These are phyloP conservation scores for Notiomystis cincta DNA, from an alignment of 2,113 vertebrate genomes.

Conservation along the genomic window DNA sequence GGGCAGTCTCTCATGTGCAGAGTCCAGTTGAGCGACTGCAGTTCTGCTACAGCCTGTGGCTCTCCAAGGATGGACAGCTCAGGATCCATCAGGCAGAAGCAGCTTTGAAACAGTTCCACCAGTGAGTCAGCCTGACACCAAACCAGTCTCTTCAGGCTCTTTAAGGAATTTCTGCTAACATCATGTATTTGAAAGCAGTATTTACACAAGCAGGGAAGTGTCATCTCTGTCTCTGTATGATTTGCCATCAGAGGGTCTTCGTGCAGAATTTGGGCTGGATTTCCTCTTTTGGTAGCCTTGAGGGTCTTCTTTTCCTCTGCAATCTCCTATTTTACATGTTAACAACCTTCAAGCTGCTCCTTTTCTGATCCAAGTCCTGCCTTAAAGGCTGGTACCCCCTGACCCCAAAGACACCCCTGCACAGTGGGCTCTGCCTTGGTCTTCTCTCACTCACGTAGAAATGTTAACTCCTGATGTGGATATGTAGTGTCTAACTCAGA, in stretches of 20 bases:
- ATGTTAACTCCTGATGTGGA: not conserved
- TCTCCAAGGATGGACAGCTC: not conserved
- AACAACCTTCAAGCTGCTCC: not conserved
- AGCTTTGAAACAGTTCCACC: not conserved
- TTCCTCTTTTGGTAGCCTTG: not conserved
- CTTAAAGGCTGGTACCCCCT: not conserved
- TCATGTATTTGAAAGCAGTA: not conserved
- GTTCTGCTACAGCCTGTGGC: not conserved
- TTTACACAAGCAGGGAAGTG: fast-evolving
- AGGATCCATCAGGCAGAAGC: not conserved
- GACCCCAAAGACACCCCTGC: not conserved
- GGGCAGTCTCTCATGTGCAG: not conserved
- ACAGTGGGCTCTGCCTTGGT: not conserved
- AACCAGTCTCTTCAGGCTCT: not conserved
- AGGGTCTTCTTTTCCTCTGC: not conserved
- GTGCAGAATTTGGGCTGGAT: not conserved
- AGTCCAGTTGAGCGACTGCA: fast-evolving
- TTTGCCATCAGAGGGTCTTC: not conserved
- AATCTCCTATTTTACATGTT: not conserved
- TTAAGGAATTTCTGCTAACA: not conserved
- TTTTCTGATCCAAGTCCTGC: not conserved
- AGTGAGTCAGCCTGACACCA: not conserved
- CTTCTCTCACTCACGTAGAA: not conserved
- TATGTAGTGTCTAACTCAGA: not conserved
- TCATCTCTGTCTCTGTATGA: not conserved